phyloP scores from a whole-genome alignment of 2,113 vertebrate species.

The Lycocorax pyrrhopterus region DNA sequence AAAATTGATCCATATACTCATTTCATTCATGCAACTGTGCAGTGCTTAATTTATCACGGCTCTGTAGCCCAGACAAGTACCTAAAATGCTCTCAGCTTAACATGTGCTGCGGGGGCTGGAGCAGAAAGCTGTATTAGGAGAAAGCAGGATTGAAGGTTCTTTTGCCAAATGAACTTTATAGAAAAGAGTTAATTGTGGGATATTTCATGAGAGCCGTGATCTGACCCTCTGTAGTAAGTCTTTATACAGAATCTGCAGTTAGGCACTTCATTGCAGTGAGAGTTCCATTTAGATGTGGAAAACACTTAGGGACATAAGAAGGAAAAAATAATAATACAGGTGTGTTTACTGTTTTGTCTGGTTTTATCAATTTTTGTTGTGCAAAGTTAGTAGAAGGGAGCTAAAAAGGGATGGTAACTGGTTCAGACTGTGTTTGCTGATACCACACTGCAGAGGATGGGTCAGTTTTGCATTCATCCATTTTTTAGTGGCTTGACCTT shows the following conservation, averaged over 20 bases:
- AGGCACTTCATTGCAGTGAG: background rate
- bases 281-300: background rate
- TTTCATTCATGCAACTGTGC: background rate
- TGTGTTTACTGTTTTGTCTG: background rate
- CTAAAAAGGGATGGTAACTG: background rate
- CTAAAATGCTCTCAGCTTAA: background rate
- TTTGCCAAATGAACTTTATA: background rate
- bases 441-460: background rate
- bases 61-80: background rate
- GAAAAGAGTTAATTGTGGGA: constrained; percentile 2
- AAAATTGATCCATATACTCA: background rate
- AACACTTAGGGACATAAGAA: background rate
- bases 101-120: background rate
- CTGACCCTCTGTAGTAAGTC: background rate
- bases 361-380: background rate
- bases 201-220: background rate
- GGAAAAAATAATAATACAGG: background rate
- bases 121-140: background rate
- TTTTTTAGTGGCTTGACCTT: constrained; percentile 40
- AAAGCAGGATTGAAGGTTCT: background rate
- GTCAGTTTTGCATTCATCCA: constrained; percentile 37
- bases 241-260: background rate
- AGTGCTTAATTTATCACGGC: background rate
- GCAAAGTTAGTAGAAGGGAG: background rate
- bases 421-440: background rate